A percentile compares a stretch with the other conserved stretches of the same genome.
These are phyloP conservation scores for Chymomyza procnemis DNA, from an alignment of 2,888 invertebrate genomes.

Conservation along the genomic window DNA sequence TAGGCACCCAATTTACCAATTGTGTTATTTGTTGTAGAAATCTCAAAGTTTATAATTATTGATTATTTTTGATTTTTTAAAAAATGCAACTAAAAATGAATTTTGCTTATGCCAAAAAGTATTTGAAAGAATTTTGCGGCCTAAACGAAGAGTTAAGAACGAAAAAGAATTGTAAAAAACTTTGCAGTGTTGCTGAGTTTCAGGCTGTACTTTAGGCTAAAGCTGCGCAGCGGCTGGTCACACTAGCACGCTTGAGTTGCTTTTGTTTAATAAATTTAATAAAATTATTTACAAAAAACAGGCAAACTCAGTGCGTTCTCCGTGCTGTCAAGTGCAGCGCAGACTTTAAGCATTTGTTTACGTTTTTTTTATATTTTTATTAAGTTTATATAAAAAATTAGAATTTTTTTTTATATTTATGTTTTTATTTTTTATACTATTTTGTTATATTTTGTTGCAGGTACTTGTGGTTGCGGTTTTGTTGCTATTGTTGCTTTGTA, in stretches of 20 bases:
- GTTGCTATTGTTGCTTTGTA: constrained; percentile 71
- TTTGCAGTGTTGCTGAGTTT: not conserved
- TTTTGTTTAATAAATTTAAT: constrained; percentile 64
- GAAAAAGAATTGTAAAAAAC: constrained; percentile 15
- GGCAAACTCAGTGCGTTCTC: constrained; percentile 23
- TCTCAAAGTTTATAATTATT: constrained; percentile 8
- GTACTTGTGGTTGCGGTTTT: constrained; percentile 78
- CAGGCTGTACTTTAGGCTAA: not conserved
- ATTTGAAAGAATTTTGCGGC: constrained; percentile 36
- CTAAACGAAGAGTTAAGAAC: constrained; percentile 3
- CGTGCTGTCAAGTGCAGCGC: not conserved
- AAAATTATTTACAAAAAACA: constrained; percentile 70
- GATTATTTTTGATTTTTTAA: constrained; percentile 37
- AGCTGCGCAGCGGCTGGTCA: not conserved
- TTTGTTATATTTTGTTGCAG: constrained; percentile 74
- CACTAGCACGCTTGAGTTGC: not conserved
- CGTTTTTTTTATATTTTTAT: constrained; percentile 23
- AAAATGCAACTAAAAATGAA: constrained; percentile 24
- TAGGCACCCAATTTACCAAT: constrained; percentile 78
- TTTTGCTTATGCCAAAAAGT: constrained; percentile 43
- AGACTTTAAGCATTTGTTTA: constrained; percentile 3
- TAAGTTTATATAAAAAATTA: constrained; percentile 21
- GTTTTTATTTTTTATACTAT: constrained; percentile 57
- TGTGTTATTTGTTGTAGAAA: constrained; percentile 52
- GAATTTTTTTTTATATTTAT: constrained; percentile 36